A percentile compares a stretch with the other conserved stretches of the same genome.
phyloP scores from a whole-genome alignment of 2,888 invertebrate genomes.

The Helobdella robusta region DNA sequence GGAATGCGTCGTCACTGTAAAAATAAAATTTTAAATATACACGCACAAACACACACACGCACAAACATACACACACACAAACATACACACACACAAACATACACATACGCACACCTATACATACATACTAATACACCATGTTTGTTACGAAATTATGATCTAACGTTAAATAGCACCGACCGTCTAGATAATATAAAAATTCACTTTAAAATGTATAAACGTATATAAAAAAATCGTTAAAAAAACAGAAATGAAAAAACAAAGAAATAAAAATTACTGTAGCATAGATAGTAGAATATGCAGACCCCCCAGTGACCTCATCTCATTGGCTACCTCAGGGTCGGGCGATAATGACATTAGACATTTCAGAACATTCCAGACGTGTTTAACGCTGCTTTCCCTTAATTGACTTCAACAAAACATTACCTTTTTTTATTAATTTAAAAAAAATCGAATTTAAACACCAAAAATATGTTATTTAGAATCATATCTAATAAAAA shows the following conservation, averaged over 20 bases:
- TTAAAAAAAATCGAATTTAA: too few relatives aligned
- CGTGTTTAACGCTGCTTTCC: constrained; percentile 48
- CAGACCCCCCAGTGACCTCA: constrained; percentile 49
- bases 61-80: too few relatives aligned
- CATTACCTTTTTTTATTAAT: too few relatives aligned
- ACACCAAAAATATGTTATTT: too few relatives aligned
- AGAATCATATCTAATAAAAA: too few relatives aligned
- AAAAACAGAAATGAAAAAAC: background rate
- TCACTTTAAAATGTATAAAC: background rate
- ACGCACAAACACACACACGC: too few relatives aligned
- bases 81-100: too few relatives aligned
- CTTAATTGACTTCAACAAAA: constrained; percentile 50
- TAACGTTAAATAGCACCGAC: too few relatives aligned
- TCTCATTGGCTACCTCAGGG: constrained; percentile 47
- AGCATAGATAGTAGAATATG: constrained; percentile 48
- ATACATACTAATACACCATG: background rate
- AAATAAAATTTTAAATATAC: too few relatives aligned
- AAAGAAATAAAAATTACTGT: constrained; percentile 30
- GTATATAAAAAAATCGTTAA: background rate
- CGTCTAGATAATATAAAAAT: too few relatives aligned
- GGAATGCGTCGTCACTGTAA: too few relatives aligned
- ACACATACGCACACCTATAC: too few relatives aligned
- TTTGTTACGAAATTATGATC: background rate
- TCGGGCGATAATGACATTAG: constrained; percentile 49
- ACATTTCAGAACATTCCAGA: constrained; percentile 51